These are phyloP conservation scores for Pygmarrhopalites habei DNA, from an alignment of 1,140 invertebrate species.

Conservation along the genomic window DNA sequence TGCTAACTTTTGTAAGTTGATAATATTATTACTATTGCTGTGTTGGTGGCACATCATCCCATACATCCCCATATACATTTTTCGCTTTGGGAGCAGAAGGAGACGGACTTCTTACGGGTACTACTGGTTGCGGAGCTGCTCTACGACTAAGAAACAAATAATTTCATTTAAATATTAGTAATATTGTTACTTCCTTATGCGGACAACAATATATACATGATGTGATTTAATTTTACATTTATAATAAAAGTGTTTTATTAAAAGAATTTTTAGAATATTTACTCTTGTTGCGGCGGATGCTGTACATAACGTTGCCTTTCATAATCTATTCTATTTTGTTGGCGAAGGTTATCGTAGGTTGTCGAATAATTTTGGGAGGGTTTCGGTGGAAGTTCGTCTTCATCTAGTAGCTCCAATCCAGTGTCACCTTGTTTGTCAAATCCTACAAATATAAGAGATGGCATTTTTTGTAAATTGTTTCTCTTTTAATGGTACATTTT, in stretches of 20 bases:
- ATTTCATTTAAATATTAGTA: neutral
- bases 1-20: too few relatives aligned
- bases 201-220: neutral
- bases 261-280: neutral
- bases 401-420: neutral
- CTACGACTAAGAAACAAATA: neutral
- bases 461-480: too few relatives aligned
- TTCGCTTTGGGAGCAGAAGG: neutral
- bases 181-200: too few relatives aligned
- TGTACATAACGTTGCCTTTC: slow-evolving; percentile 34
- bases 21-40: too few relatives aligned
- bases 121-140: neutral
- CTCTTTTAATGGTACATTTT: too few relatives aligned
- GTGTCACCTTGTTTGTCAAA: too few relatives aligned
- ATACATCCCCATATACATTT: slow-evolving; percentile 10
- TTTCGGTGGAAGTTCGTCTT: slow-evolving; percentile 13
- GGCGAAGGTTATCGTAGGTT: slow-evolving; percentile 54
- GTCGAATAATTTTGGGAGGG: slow-evolving; percentile 39
- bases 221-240: neutral
- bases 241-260: neutral
- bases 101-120: neutral
- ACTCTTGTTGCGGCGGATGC: neutral
- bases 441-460: too few relatives aligned
- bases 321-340: slow-evolving; percentile 53
- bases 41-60: neutral